Evolutionary conservation across 2,113 vertebrate species (phyloP).

Genomic region (Lucifuga dentata): DNA sequence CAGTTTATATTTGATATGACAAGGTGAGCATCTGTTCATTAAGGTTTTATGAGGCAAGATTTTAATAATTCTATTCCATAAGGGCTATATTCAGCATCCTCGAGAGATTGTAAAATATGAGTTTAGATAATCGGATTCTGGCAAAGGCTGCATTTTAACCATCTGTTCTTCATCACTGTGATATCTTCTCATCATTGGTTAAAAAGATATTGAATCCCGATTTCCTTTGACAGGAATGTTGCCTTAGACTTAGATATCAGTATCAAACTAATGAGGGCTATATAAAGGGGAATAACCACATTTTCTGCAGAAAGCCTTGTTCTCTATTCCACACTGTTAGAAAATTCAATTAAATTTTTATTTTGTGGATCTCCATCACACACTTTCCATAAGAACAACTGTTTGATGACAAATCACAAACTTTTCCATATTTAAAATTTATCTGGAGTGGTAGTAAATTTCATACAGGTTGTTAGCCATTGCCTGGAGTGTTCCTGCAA

Average conservation of each 20-base stretch:
- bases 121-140: constrained; percentile 26
- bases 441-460: constrained; percentile 2
- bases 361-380: constrained; percentile 20
- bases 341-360: constrained; percentile 8
- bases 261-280: constrained; percentile 80
- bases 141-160: constrained; percentile 3
- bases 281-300: constrained; percentile 59
- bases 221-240: constrained; percentile 70
- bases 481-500: not conserved
- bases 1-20: not conserved
- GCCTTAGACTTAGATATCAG: constrained; percentile 82
- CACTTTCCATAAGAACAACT: constrained; percentile 5
- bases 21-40: no score
- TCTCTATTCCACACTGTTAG: constrained; percentile 45
- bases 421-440: constrained; percentile 23
- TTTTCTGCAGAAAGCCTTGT: constrained; percentile 64
- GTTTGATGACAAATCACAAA: constrained; percentile 42
- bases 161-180: constrained; percentile 65
- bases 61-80: no score
- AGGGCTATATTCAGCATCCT: not conserved
- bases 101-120: constrained; percentile 10
- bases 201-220: constrained; percentile 46
- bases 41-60: no score
- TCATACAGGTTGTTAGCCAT: not conserved
- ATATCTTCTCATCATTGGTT: constrained; percentile 35